These are phyloP conservation scores for Drosophila micromelanica DNA, from an alignment of 1,140 invertebrate genomes.

Conservation along the genomic window DNA sequence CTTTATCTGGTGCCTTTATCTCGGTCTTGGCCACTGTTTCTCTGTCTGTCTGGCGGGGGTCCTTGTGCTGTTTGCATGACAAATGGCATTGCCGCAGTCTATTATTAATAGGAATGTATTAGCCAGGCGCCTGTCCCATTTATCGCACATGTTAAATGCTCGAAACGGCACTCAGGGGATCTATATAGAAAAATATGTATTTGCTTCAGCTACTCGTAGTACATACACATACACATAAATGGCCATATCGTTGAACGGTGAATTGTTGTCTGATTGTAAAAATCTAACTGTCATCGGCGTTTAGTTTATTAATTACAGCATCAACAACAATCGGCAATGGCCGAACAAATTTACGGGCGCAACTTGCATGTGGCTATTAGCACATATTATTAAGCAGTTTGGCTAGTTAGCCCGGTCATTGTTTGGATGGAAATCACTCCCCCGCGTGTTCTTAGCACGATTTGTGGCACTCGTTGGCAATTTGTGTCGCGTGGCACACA, in stretches of 20 bases:
- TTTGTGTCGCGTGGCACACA: constrained; percentile 55
- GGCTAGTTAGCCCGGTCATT: constrained; percentile 11
- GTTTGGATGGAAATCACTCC: constrained; percentile 36
- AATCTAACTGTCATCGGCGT: constrained; percentile 59
- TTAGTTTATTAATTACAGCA: constrained; percentile 60
- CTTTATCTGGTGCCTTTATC: constrained; percentile 11
- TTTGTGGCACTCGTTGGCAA: constrained; percentile 54
- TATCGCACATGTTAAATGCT: constrained; percentile 72
- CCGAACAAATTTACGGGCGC: constrained; percentile 8
- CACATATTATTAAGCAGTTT: constrained; percentile 55
- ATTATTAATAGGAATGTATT: constrained; percentile 79
- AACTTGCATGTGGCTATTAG: constrained; percentile 35
- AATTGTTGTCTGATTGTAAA: constrained; percentile 15
- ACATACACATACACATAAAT: background rate
- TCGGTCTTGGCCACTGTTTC: constrained; percentile 3
- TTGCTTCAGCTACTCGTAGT: constrained; percentile 14
- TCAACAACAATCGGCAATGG: constrained; percentile 18
- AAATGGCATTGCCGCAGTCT: constrained; percentile 72
- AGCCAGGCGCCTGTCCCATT: constrained; percentile 64
- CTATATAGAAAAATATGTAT: constrained; percentile 55
- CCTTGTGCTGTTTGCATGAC: constrained; percentile 49
- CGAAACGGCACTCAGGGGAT: constrained; percentile 68
- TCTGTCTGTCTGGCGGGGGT: constrained; percentile 16
- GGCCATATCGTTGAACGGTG: constrained; percentile 6
- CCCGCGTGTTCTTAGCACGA: constrained; percentile 45